Percentiles rank a stretch among this genome's conserved stretches.
Conservation (phyloP, 2,797 vertebrate genomes). For the Poliocrania exsul region DNA sequence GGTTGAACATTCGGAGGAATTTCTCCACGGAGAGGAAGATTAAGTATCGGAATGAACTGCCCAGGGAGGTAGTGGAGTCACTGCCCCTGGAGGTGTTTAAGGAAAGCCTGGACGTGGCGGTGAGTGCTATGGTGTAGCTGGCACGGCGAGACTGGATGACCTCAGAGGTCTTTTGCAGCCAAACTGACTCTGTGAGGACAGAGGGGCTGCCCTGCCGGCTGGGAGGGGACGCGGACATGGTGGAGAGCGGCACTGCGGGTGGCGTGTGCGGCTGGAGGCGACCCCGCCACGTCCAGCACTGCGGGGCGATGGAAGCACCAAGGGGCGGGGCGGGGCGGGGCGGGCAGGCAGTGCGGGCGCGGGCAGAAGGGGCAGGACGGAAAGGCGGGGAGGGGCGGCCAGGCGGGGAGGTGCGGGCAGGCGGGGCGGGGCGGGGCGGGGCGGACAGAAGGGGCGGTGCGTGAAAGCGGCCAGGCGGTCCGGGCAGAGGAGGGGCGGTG, state of each 20-base stretch:
- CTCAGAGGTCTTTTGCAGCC: too few relatives aligned
- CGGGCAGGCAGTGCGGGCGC: too few relatives aligned
- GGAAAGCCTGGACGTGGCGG: not conserved
- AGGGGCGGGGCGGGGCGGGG: too few relatives aligned
- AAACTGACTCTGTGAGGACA: accelerated
- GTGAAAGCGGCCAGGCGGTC: not conserved
- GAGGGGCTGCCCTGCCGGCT: not conserved
- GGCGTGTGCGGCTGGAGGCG: accelerated
- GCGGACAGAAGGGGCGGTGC: too few relatives aligned
- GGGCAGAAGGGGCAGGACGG: too few relatives aligned
- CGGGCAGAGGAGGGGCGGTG: not conserved
- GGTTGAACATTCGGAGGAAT: not conserved
- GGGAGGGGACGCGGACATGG: too few relatives aligned
- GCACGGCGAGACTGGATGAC: accelerated
- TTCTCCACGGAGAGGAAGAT: not conserved
- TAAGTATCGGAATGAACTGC: not conserved
- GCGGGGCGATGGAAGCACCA: accelerated
- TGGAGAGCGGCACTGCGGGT: constrained; percentile 40
- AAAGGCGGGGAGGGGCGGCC: too few relatives aligned
- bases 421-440: too few relatives aligned
- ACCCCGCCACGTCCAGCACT: accelerated
- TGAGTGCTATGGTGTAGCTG: accelerated
- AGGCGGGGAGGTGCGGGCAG: too few relatives aligned
- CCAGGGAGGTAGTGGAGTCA: not conserved
- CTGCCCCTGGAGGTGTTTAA: not conserved